Evolutionary conservation across 2,888 invertebrate genomes (phyloP).

Genomic region (Limnephilus marmoratus): DNA sequence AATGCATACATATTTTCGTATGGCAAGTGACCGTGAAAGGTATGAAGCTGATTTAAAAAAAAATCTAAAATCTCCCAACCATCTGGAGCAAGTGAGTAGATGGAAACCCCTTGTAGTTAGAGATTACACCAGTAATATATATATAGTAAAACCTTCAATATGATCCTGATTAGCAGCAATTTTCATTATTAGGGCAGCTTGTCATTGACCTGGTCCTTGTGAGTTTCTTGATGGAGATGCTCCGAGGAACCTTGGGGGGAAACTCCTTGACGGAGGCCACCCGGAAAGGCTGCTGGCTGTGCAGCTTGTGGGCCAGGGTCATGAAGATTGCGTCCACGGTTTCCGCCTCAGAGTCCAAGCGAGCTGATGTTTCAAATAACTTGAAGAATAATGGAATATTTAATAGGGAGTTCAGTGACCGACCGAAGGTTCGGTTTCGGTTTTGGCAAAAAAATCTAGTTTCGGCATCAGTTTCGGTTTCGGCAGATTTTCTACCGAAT

Average conservation of each 20-base stretch:
- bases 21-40: not conserved
- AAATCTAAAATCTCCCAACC: too few relatives aligned
- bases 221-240: not conserved
- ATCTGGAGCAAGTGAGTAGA: too few relatives aligned
- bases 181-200: slow-evolving; percentile 22
- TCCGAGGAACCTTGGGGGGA: slow-evolving; percentile 42
- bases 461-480: too few relatives aligned
- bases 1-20: not conserved
- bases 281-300: slow-evolving; percentile 78
- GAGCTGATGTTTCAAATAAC: slow-evolving; percentile 89
- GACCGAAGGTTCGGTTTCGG: too few relatives aligned
- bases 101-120: too few relatives aligned
- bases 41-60: too few relatives aligned
- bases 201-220: not conserved
- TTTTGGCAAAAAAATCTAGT: too few relatives aligned
- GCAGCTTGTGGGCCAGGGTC: slow-evolving; percentile 88
- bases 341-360: slow-evolving; percentile 84
- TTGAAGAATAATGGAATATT: slow-evolving; percentile 68
- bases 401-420: not conserved
- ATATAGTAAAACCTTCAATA: not conserved
- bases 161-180: slow-evolving; percentile 34
- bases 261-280: slow-evolving; percentile 57
- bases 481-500: too few relatives aligned
- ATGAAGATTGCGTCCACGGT: slow-evolving; percentile 90
- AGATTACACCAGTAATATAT: too few relatives aligned